phyloP scores from a whole-genome alignment of 2,888 invertebrate species.

The Parascotia fuliginaria region DNA sequence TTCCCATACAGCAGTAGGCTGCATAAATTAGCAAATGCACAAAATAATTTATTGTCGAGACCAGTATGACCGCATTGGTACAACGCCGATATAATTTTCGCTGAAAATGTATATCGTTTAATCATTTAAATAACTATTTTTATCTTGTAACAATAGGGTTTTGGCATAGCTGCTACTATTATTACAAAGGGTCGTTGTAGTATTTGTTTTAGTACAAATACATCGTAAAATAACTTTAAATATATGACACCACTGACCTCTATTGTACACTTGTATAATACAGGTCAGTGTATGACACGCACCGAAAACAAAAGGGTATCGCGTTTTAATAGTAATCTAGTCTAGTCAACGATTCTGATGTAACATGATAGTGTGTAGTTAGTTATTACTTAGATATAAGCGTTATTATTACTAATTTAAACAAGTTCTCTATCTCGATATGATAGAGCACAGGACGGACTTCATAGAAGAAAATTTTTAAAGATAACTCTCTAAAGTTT shows the following conservation, averaged over 20 bases:
- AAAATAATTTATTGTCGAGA: conserved; percentile 30
- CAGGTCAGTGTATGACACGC: too few species aligned
- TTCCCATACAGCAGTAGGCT: conserved; percentile 19
- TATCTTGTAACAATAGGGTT: background rate
- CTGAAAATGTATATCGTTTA: conserved; percentile 1
- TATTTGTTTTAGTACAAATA: background rate
- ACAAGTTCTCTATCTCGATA: too few species aligned
- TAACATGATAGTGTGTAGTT: too few species aligned
- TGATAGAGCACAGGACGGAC: too few species aligned
- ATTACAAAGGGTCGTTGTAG: background rate
- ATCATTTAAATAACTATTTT: background rate
- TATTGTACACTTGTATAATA: background rate
- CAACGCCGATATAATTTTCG: conserved; percentile 8
- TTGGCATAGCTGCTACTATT: background rate
- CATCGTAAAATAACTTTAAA: too few species aligned
- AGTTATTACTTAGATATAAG: too few species aligned
- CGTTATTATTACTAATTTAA: too few species aligned
- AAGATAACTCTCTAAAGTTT: too few species aligned
- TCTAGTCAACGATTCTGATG: too few species aligned
- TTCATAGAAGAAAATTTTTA: too few species aligned
- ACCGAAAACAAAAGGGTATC: too few species aligned
- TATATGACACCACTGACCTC: background rate
- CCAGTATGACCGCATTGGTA: conserved; percentile 22
- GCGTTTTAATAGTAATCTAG: too few species aligned
- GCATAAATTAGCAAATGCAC: conserved; percentile 32